Evolutionary conservation across 2,113 vertebrate genomes (phyloP), one percentile per base, ranked within the genome.

Genomic region (Mormyrus lacerda): DNA sequence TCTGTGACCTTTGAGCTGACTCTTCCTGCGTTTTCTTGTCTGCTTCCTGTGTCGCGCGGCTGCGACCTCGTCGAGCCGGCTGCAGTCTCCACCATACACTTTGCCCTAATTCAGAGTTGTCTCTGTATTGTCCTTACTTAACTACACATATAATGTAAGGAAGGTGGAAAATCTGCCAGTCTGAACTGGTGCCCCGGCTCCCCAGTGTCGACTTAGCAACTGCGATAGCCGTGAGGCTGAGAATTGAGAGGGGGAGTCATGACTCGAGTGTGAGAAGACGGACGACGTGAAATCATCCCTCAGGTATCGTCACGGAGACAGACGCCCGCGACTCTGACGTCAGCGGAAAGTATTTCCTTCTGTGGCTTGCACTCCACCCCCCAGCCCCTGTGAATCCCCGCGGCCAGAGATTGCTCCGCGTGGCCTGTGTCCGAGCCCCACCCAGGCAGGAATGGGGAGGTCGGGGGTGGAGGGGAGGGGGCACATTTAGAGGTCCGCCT

Each of bases 81-180:
- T 90, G 73, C 89, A 90, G 90, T 79, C 91, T 90, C 94, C 93
- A 91, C 89, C 93, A 92, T 91, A 88, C 94, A 91, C 91, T 93
- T 91, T 65, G 21, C 85, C 61, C 92, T 94, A 92, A 94, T 93
- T 93, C 89, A 93, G 93, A 95, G 94, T 94, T 95, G 92, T 51
- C 44, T 31, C 39, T 85, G 90, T 89, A 90, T 90, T 90, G 90
- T 92, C 76, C 85, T 24, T 88, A 9, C 58, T 88, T 90, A 88
- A 55, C 48, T 45, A 61, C 58, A 2, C 39, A 76, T 76, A 6
- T 76, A 39, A 76, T 15, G 69, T 76, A 27, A 61, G 15, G 51
- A 88, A 31, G 83, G 50, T 65, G 86, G 31, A 86, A 88, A 88
- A 88, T 65, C 7, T 31, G 85, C 69, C 79, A 83, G 44, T 50